A percentile compares a stretch with the other conserved stretches of the same genome.
Evolutionary conservation across 2,888 invertebrate genomes (phyloP).

Genomic region (Chaetogeoica ovagalla): DNA sequence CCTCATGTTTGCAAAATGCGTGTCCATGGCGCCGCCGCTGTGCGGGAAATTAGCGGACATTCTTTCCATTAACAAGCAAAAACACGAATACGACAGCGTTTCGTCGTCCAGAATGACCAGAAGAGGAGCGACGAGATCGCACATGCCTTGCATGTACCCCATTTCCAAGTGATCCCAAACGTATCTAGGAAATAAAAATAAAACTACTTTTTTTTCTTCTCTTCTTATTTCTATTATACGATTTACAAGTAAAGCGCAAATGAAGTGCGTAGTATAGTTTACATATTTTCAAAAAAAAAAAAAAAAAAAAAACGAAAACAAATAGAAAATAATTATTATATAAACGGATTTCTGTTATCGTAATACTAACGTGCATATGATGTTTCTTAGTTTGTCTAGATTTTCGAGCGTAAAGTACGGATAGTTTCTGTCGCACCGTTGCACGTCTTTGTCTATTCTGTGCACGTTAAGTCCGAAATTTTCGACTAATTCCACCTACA

Average conservation of each 20-base stretch:
- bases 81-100: slow-evolving; percentile 86
- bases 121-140: slow-evolving; percentile 90
- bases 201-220: no score
- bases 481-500: slow-evolving; percentile 80
- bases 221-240: slow-evolving; percentile 3
- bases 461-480: slow-evolving; percentile 86
- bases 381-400: slow-evolving; percentile 86
- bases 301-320: slow-evolving; percentile 23
- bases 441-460: slow-evolving; percentile 95
- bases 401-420: slow-evolving; percentile 86
- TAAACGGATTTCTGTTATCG: background rate
- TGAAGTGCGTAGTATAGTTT: background rate
- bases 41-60: slow-evolving; percentile 92
- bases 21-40: slow-evolving; percentile 91
- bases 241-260: background rate
- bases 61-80: slow-evolving; percentile 85
- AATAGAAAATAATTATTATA: background rate
- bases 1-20: slow-evolving; percentile 94
- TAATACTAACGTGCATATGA: slow-evolving; percentile 88
- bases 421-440: slow-evolving; percentile 91
- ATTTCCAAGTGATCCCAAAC: slow-evolving; percentile 94
- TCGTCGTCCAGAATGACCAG: slow-evolving; percentile 92
- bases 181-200: slow-evolving; percentile 66
- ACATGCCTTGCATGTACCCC: slow-evolving; percentile 98
- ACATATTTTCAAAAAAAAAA: slow-evolving; percentile 12